Conservation (phyloP, 2,113 vertebrate species). For the Misgurnus mizolepis region DNA sequence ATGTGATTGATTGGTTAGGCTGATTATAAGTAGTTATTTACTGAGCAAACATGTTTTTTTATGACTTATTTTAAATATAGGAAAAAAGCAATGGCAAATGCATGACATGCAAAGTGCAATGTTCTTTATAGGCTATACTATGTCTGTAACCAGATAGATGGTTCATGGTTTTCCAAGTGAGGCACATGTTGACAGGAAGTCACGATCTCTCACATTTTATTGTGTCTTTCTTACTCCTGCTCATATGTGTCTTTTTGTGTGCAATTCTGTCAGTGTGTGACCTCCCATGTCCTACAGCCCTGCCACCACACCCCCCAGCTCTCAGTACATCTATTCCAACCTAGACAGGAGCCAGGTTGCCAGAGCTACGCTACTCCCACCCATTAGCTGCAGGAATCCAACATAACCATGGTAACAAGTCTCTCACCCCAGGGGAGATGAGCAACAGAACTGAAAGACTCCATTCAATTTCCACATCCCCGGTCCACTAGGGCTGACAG, state of each 20-base stretch:
- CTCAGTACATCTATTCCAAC: slow-evolving; percentile 73
- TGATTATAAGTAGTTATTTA: no score
- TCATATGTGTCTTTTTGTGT: slow-evolving; percentile 22
- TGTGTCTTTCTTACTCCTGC: slow-evolving; percentile 8
- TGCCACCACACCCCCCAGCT: slow-evolving; percentile 74
- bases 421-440: slow-evolving; percentile 87
- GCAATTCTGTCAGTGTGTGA: slow-evolving; percentile 67
- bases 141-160: background rate
- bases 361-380: slow-evolving; percentile 85
- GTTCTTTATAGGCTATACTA: background rate
- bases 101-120: background rate
- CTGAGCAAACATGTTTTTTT: no score
- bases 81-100: background rate
- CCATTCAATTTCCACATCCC: slow-evolving; percentile 85
- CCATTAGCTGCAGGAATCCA: slow-evolving; percentile 89
- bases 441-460: slow-evolving; percentile 85
- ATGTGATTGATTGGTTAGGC: no score
- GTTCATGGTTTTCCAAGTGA: background rate
- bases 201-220: slow-evolving; percentile 24
- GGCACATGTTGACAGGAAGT: background rate
- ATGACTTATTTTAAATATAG: no score
- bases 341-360: slow-evolving; percentile 79
- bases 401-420: slow-evolving; percentile 97
- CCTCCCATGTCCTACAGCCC: slow-evolving; percentile 74
- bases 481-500: slow-evolving; percentile 73